Evolutionary conservation across 1,140 invertebrate genomes (phyloP).

Genomic region (Drosophila ironensis): DNA sequence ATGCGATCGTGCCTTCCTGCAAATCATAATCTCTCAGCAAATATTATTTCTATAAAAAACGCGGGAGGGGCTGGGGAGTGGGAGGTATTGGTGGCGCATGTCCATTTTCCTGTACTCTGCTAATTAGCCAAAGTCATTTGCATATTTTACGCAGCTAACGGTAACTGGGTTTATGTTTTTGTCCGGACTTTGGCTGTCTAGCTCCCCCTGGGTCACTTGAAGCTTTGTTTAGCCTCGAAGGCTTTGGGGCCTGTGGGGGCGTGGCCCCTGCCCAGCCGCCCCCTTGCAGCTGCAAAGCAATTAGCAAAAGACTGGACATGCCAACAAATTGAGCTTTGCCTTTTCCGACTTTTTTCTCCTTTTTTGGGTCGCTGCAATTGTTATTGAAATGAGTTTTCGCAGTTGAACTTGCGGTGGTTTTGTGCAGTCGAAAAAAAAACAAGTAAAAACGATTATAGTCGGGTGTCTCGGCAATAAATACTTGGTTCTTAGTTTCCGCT

Average conservation of each 20-base stretch:
- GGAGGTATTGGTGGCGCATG: slow-evolving; percentile 16
- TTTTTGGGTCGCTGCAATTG: slow-evolving; percentile 53
- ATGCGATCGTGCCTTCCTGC: slow-evolving; percentile 33
- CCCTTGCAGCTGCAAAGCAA: slow-evolving; percentile 71
- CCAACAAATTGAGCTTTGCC: slow-evolving; percentile 41
- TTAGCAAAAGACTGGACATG: slow-evolving; percentile 66
- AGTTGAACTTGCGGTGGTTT: slow-evolving; percentile 56
- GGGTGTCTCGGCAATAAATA: no score
- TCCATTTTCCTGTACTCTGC: slow-evolving; percentile 34
- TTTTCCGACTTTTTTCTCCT: slow-evolving; percentile 19
- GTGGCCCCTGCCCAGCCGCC: slow-evolving; percentile 49
- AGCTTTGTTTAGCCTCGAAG: no score
- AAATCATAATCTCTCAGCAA: slow-evolving; percentile 26
- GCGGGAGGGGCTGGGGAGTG: not conserved
- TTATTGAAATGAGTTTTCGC: slow-evolving; percentile 66
- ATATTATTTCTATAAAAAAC: slow-evolving; percentile 17
- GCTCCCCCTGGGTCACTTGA: slow-evolving; percentile 18
- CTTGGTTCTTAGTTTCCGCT: no score
- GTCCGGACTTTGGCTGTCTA: no score
- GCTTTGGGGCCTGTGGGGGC: slow-evolving; percentile 15
- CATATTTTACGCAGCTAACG: slow-evolving; percentile 78
- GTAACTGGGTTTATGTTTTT: slow-evolving; percentile 72
- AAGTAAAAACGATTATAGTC: no score
- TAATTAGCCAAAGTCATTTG: slow-evolving; percentile 76
- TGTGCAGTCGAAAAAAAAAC: not conserved